phyloP scores from a whole-genome alignment of 2,797 vertebrate genomes.

The Clarias pachynema region DNA sequence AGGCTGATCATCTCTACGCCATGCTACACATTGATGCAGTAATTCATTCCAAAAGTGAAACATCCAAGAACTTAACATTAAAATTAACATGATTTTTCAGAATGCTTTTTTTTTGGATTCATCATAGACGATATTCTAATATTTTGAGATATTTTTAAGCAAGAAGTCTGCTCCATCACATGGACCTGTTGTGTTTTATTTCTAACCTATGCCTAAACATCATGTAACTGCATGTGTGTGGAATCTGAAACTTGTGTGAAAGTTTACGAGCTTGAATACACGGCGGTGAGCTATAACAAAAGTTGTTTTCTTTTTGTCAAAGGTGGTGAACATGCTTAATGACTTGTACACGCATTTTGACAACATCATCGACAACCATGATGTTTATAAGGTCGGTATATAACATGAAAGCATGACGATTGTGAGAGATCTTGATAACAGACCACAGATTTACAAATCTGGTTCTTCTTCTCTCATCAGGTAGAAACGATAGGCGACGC shows the following conservation, averaged over 20 bases:
- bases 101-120: too few species aligned
- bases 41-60: too few species aligned
- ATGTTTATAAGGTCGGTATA: slow-evolving; percentile 57
- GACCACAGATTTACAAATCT: not conserved
- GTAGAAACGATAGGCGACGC: slow-evolving; percentile 82
- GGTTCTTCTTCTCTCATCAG: slow-evolving; percentile 55
- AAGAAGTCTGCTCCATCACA: not conserved
- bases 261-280: too few species aligned
- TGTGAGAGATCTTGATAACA: not conserved
- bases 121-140: too few species aligned
- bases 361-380: slow-evolving; percentile 61
- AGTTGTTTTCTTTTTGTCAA: slow-evolving; percentile 33
- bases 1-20: too few species aligned
- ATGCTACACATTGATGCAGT: too few species aligned
- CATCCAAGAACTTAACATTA: too few species aligned
- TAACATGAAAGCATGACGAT: not conserved
- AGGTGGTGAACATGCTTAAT: slow-evolving; percentile 64
- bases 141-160: too few species aligned
- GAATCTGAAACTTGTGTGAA: slow-evolving; percentile 10
- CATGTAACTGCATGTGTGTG: not conserved
- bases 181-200: not conserved
- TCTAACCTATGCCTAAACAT: not conserved
- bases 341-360: slow-evolving; percentile 63
- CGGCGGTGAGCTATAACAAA: not conserved
- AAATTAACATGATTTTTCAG: too few species aligned